A percentile compares a stretch with the other conserved stretches of the same genome.
phyloP scores from a whole-genome alignment of 2,888 invertebrate species.

The Cylindroiulus punctatus region DNA sequence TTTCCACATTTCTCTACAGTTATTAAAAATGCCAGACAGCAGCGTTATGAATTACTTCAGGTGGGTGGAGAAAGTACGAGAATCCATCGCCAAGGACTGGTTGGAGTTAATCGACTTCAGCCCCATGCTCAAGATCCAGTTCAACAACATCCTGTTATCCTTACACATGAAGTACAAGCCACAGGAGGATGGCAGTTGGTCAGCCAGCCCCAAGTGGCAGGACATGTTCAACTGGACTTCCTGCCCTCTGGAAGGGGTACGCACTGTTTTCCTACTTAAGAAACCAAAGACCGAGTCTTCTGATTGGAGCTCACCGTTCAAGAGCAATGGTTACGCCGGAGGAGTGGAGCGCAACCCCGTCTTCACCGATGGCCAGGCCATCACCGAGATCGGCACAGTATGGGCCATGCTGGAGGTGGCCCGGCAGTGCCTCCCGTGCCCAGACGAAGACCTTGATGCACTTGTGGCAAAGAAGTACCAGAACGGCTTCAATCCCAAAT shows the following conservation, averaged over 20 bases:
- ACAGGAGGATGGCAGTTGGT: background rate
- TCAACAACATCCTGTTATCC: background rate
- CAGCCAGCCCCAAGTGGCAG: conserved; percentile 1
- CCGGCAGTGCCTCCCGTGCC: background rate
- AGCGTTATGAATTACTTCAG: background rate
- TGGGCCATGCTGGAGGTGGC: background rate
- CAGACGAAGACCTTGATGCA: background rate
- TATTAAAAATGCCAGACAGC: background rate
- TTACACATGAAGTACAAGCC: background rate
- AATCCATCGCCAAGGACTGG: background rate
- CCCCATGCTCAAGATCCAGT: background rate
- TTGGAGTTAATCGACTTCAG: background rate
- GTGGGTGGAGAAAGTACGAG: background rate
- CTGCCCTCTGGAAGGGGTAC: background rate
- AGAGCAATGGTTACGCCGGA: background rate
- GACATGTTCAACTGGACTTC: conserved; percentile 42
- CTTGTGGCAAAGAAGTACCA: background rate
- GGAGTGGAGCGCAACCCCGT: background rate
- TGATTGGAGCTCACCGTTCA: background rate
- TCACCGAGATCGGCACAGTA: background rate
- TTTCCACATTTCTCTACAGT: too few species aligned
- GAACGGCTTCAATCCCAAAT: background rate
- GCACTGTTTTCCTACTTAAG: background rate
- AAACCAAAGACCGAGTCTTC: background rate
- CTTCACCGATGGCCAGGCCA: background rate